These are phyloP conservation scores for Heterotilapia buettikoferi DNA, from an alignment of 2,113 vertebrate genomes.

Conservation along the genomic window DNA sequence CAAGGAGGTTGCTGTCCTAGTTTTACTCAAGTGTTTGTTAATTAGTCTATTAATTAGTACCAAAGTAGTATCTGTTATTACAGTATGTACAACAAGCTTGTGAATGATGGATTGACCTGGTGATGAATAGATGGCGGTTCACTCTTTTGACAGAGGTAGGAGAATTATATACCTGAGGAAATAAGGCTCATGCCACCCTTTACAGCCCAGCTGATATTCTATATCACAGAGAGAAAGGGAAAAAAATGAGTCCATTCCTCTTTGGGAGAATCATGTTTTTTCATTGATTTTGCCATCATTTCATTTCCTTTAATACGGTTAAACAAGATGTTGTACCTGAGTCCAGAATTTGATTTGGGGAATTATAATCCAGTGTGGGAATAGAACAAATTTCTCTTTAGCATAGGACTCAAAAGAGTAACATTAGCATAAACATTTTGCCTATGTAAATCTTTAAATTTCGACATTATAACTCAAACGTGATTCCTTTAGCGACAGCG, in stretches of 20 bases:
- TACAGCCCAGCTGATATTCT: background rate
- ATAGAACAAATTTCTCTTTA: background rate
- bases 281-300: background rate
- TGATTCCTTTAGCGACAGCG: background rate
- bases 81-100: background rate
- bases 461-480: background rate
- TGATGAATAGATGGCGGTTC: background rate
- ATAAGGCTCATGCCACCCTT: background rate
- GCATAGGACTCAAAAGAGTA: background rate
- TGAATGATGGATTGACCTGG: background rate
- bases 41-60: background rate
- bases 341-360: background rate
- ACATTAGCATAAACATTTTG: background rate
- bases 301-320: background rate
- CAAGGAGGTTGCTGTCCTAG: background rate
- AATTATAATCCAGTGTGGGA: background rate
- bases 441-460: background rate
- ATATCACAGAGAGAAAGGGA: background rate
- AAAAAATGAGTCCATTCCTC: background rate
- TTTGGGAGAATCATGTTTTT: background rate
- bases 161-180: background rate
- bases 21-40: background rate
- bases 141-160: background rate
- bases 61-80: background rate
- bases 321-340: background rate